Evolutionary conservation across 37 sponge, comb jelly and placozoan genomes (phyloP), one percentile per base, ranked within the genome.

Genomic region (Beroe ovata): DNA sequence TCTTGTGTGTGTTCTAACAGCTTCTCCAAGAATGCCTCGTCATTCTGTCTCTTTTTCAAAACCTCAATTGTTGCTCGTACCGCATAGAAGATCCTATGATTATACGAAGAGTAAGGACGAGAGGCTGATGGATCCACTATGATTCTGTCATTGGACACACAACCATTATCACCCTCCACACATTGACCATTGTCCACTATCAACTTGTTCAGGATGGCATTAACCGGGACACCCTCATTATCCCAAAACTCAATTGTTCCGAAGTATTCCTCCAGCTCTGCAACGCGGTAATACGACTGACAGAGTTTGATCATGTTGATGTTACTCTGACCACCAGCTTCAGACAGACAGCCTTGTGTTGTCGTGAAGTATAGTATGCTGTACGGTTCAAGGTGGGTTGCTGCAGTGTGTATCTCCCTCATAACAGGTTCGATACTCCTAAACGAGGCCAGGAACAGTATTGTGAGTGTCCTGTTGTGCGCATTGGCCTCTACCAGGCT

Each of bases 61-160:
- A 21, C 84, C 47, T 36, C 18, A 1, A 77, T 23, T 0, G 33
- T 8, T 2, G 84, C 54, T 40, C 54, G 26, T 26, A 77, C 41
- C 0, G 84, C 42, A 54, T 77, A 77, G 18, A 26, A 40, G 35
- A 77, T 77, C 42, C 84, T 11, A 54, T 77, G 84, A 25, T 77
- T 77, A 54, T 42, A 77, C 25, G 84, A 14, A 1, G 84, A 77
- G 47, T 26, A 77, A 1, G 47, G 32, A n/a, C 54, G 54, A 47
- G 54, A 47, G 11, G 54, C 54, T 6, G 54, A 47, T 6, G 11
- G 54, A 47, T 47, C 11, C 54, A 16, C 11, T 47, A 47, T 16
- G 11, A 47, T 11, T 11, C 11, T 47, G 54, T 47, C 54, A 47
- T n/a, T n/a, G n/a, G 54, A 47, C 54, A 47, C 54, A 47, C 54